These are phyloP conservation scores for Drosophila nigrodunni DNA, from an alignment of 1,140 invertebrate species.

Conservation along the genomic window DNA sequence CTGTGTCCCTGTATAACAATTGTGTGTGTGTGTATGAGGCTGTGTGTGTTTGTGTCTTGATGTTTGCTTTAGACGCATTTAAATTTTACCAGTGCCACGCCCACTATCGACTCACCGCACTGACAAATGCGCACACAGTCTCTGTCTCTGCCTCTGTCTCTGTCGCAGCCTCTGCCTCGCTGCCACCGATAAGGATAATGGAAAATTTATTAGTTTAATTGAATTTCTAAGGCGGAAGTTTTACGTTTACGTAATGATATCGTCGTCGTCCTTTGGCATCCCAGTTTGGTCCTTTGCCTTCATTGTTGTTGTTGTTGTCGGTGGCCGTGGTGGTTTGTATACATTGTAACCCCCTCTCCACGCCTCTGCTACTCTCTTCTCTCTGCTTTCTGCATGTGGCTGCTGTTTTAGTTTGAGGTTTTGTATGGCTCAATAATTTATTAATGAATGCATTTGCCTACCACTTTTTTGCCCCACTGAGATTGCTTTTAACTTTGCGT, in stretches of 20 bases:
- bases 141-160: conserved; percentile 5
- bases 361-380: not conserved
- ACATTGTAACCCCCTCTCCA: conserved; percentile 49
- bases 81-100: conserved; percentile 45
- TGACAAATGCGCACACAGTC: not conserved
- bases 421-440: conserved; percentile 72
- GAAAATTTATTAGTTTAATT: conserved; percentile 84
- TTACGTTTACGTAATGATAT: conserved; percentile 83
- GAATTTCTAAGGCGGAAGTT: conserved; percentile 83
- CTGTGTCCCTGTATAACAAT: not conserved
- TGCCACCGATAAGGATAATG: conserved; percentile 84
- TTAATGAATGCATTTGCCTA: conserved; percentile 80
- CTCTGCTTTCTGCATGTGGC: conserved; percentile 23
- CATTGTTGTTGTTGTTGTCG: conserved; percentile 41
- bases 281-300: conserved; percentile 29
- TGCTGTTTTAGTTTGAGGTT: conserved; percentile 70
- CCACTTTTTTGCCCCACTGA: conserved; percentile 50
- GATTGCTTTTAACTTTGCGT: conserved; percentile 44
- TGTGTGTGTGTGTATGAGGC: conserved; percentile 21
- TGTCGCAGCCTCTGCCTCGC: conserved; percentile 43
- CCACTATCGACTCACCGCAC: not conserved
- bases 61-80: conserved; percentile 77
- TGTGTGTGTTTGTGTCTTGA: conserved; percentile 44
- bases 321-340: conserved; percentile 61
- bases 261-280: conserved; percentile 55